Evolutionary conservation across 2,797 vertebrate species (phyloP), one percentile per base, ranked within the genome.

Genomic region (Remorina albescens): DNA sequence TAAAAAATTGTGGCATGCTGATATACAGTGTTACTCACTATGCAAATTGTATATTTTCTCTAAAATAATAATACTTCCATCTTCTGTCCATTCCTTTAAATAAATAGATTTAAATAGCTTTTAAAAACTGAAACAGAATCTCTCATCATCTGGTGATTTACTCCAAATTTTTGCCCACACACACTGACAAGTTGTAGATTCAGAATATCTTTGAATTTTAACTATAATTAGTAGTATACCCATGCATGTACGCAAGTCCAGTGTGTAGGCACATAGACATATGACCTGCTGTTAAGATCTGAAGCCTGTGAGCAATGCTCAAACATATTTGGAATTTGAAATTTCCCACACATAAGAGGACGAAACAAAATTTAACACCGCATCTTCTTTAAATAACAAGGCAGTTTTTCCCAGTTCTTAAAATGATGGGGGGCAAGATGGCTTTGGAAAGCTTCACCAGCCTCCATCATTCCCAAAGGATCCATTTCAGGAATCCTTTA

Each of bases 401-500:
- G n/a, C 15, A 13, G 4, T 30, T 30, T 30, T 30, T 30, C 21
- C 26, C 10, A 57, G 6, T 54, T 13, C 54, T n/a, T 57, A 47
- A 60, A 67, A 67, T 13, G 4, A 51, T 61, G 4, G 26, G 39
- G 3, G 8, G 6, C 23, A 39, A 56, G 46, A 56, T 28, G 23
- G 18, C 65, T 61, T 51, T 26, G 37, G 34, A 3, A 54, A 57
- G 26, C 32, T 55, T 34, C 34, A 41, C 0, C 2, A 34, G 0
- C 9, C 4, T 25, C 67, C 11, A 13, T 9, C 46, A 15, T 67
- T 42, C 72, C 16, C n/a, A 44, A 69, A 55, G 8, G 39, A 71
- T 34, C 39, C 36, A 36, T 12, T 23, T 39, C 11, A n/a, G 18
- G 74, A 62, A 28, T 71, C 46, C 25, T 46, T 54, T n/a, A 51